Percentiles rank a stretch among this genome's conserved stretches.
These are phyloP conservation scores for Leuciscus waleckii DNA, from an alignment of 2,797 vertebrate genomes.

Conservation along the genomic window DNA sequence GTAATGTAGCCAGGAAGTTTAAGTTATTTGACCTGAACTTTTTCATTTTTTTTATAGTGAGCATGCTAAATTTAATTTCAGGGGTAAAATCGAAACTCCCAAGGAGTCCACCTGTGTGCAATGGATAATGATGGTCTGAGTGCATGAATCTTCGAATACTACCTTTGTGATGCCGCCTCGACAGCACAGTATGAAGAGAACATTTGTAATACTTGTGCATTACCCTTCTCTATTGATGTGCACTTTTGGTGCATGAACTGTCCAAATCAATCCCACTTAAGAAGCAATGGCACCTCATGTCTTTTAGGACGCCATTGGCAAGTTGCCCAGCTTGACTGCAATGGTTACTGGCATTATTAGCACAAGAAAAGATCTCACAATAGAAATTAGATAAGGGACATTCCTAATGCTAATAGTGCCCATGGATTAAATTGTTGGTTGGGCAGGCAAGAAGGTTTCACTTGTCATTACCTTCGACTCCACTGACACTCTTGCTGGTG, in stretches of 20 bases:
- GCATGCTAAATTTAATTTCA: not conserved
- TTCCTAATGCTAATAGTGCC: not conserved
- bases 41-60: not conserved
- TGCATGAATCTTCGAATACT: not conserved
- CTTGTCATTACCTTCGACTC: not conserved
- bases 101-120: not conserved
- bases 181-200: not conserved
- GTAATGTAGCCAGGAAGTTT: not conserved
- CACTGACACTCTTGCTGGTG: not conserved
- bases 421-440: not conserved
- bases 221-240: not conserved
- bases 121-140: not conserved
- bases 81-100: not conserved
- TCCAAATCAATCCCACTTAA: not conserved
- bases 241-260: not conserved
- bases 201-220: not conserved
- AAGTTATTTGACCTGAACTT: not conserved
- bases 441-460: not conserved
- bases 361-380: too few relatives aligned
- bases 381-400: not conserved
- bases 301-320: not conserved
- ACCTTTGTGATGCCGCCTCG: not conserved
- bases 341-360: not conserved
- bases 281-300: not conserved
- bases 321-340: not conserved